Conservation (phyloP, 2,888 invertebrate genomes). For the Choristoneura rosaceana region DNA sequence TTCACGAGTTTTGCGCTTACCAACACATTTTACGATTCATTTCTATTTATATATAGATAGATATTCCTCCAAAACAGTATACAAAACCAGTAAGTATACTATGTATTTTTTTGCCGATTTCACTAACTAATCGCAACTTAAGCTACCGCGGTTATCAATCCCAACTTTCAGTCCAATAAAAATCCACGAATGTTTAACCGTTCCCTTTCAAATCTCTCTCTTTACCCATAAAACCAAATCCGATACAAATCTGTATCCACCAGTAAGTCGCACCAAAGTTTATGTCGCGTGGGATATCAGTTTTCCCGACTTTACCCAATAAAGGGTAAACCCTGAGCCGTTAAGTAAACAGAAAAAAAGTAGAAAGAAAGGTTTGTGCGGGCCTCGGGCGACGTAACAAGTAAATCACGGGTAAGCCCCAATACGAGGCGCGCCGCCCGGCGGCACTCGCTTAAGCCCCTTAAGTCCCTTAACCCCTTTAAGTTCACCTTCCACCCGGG, state of each 20-base stretch:
- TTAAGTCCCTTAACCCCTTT: constrained; percentile 76
- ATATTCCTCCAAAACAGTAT: too few species aligned
- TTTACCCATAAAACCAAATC: constrained; percentile 47
- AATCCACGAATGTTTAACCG: constrained; percentile 28
- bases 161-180: constrained; percentile 23
- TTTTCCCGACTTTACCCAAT: constrained; percentile 81
- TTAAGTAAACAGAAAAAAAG: constrained; percentile 83
- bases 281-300: constrained; percentile 78
- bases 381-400: constrained; percentile 72
- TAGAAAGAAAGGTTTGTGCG: constrained; percentile 68
- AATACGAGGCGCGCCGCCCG: constrained; percentile 71
- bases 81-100: too few species aligned
- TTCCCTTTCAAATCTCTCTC: constrained; percentile 52
- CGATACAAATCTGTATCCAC: constrained; percentile 70
- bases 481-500: constrained; percentile 58
- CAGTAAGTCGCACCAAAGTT: constrained; percentile 75
- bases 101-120: background rate
- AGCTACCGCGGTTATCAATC: background rate
- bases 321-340: constrained; percentile 84
- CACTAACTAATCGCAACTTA: background rate
- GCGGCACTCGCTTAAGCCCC: constrained; percentile 66
- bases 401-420: constrained; percentile 82
- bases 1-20: too few species aligned
- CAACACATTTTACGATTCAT: too few species aligned
- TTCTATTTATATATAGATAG: too few species aligned